Percentiles rank a stretch among this genome's conserved stretches.
These are phyloP conservation scores for Anodontia alba DNA, from an alignment of 2,888 invertebrate genomes.

Conservation along the genomic window DNA sequence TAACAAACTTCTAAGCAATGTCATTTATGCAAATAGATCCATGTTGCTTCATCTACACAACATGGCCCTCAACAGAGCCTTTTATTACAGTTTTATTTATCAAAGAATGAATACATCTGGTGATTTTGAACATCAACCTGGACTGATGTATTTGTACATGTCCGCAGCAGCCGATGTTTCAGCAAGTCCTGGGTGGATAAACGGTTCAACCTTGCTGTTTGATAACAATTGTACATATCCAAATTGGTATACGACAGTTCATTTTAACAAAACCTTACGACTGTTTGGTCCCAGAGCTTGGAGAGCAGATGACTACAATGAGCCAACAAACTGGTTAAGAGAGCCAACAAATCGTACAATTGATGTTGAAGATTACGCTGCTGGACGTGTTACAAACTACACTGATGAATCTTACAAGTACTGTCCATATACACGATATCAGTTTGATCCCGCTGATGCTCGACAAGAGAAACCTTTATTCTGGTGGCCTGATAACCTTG, in stretches of 20 bases:
- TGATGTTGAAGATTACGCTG: constrained; percentile 86
- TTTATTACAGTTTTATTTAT: constrained; percentile 87
- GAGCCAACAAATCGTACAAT: constrained; percentile 98
- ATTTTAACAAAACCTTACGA: constrained; percentile 96
- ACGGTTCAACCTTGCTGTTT: constrained; percentile 95
- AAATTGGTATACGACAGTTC: constrained; percentile 93
- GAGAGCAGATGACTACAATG: constrained; percentile 86
- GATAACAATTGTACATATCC: constrained; percentile 97
- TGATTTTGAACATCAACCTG: constrained; percentile 91
- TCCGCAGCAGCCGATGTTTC: constrained; percentile 98
- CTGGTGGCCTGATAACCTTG: constrained; percentile 97
- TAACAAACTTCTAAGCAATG: constrained; percentile 88
- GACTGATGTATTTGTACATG: constrained; percentile 98
- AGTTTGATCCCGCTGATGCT: constrained; percentile 49
- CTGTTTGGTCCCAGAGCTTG: constrained; percentile 97
- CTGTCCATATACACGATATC: constrained; percentile 85
- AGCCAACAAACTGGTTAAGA: constrained; percentile 97
- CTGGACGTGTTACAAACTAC: constrained; percentile 94
- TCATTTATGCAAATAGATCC: constrained; percentile 94
- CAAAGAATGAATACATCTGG: constrained; percentile 76
- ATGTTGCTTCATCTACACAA: constrained; percentile 97
- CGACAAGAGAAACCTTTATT: constrained; percentile 51
- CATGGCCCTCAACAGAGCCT: constrained; percentile 97
- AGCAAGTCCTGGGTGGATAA: constrained; percentile 93
- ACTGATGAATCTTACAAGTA: constrained; percentile 95